Base-by-base conservation (phyloP, 2,797 vertebrate genomes). In the Lagocephalus sceleratus region DNA sequence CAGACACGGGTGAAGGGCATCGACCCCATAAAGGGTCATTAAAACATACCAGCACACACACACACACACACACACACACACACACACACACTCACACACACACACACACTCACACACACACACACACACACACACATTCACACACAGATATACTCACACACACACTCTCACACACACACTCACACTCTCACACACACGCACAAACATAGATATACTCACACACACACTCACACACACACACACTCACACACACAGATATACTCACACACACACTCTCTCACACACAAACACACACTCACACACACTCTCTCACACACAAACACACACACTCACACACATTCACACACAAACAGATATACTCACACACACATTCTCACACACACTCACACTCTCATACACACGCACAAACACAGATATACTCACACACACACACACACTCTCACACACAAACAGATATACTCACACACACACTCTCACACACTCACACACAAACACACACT, bases 291-390 rank as follows among this genome's bases (percentile, higher is more conserved):
- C 40, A 47, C 47, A 44, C 14, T 57, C 50, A 21, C 16, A 46
- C 42, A 40, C 47, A 48, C 48, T n/a, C 29, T 51, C 32, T 25
- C 43, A n/a, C 57, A 29, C 51, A 50, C 45, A 57, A 48, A 40
- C 48, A 38, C 15, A 48, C 23, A 53, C 38, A 51, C 48, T 23
- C 9, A 61, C 47, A 9, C 44, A 17, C 7, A 17, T 69, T 39
- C 16, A 65, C 35, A 15, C 21, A 8, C 40, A 10, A 16, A 54
- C n/a, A n/a, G n/a, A n/a, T n/a, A n/a, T n/a, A n/a, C n/a, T n/a
- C 20, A 17, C 9, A 42, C 16, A 47, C 32, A n/a, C n/a, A n/a
- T n/a, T n/a, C n/a, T n/a, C n/a, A n/a, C n/a, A n/a, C n/a, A n/a
- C n/a, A n/a, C n/a, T n/a, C n/a, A n/a, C n/a, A n/a, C n/a, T n/a